Evolutionary conservation across 2,113 vertebrate species (phyloP).

Genomic region (Athene noctua): DNA sequence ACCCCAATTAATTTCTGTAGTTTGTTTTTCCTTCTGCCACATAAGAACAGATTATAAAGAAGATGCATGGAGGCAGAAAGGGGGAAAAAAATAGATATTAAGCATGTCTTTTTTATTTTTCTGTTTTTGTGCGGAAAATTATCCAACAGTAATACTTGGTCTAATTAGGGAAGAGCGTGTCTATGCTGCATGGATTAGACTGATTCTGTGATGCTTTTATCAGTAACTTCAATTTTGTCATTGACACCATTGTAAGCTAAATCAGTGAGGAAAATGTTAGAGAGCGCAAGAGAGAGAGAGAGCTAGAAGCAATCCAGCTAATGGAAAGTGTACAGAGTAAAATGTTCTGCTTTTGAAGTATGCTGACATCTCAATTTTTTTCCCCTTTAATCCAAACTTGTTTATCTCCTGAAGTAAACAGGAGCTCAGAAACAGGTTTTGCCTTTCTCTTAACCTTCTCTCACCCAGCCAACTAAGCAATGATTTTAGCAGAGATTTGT

Average conservation of each 20-base stretch:
- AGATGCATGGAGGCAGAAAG: not conserved
- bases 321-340: conserved; percentile 49
- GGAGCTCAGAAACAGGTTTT: conserved; percentile 41
- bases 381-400: conserved; percentile 42
- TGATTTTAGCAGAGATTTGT: conserved; percentile 47
- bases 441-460: conserved; percentile 47
- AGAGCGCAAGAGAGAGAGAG: not conserved
- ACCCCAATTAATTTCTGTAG: not conserved
- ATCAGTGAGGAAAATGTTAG: not conserved
- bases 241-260: conserved; percentile 30
- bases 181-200: not conserved
- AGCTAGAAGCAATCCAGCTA: conserved; percentile 47
- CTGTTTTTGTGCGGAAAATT: not conserved
- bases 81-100: not conserved
- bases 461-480: conserved; percentile 10
- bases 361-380: conserved; percentile 53
- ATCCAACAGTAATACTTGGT: not conserved
- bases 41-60: not conserved
- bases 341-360: conserved; percentile 55
- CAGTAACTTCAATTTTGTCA: conserved; percentile 47
- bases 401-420: conserved; percentile 65
- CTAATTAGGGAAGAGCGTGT: not conserved
- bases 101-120: not conserved
- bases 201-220: conserved; percentile 44
- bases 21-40: not conserved